These are phyloP conservation scores for Phylloscopus collybita DNA, from an alignment of 2,797 vertebrate species.

Conservation along the genomic window DNA sequence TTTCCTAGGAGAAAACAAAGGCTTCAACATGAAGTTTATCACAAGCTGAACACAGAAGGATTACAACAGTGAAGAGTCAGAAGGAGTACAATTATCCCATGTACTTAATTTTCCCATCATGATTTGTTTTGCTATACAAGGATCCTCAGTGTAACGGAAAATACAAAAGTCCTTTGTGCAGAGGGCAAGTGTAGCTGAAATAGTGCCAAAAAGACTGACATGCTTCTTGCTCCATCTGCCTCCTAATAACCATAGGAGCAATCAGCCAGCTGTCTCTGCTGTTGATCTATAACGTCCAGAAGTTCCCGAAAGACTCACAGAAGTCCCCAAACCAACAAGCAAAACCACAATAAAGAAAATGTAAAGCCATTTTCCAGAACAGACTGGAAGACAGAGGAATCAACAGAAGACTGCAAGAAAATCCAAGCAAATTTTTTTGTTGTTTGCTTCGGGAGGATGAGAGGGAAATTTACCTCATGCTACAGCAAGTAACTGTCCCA, in stretches of 20 bases:
- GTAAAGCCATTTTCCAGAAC: neutral
- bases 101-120: conserved; percentile 56
- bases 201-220: conserved; percentile 52
- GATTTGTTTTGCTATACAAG: conserved; percentile 44
- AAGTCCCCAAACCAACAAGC: neutral
- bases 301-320: conserved; percentile 36
- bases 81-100: conserved; percentile 3
- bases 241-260: conserved; percentile 31
- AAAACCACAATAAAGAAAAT: neutral
- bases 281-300: neutral
- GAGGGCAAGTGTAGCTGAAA: conserved; percentile 51
- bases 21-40: neutral
- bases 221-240: conserved; percentile 67
- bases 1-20: neutral
- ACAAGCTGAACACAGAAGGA: neutral
- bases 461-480: neutral
- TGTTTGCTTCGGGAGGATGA: neutral
- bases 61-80: neutral
- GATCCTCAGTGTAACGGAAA: neutral
- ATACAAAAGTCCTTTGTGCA: conserved; percentile 56
- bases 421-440: neutral
- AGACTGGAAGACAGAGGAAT: neutral
- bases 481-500: neutral
- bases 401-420: neutral
- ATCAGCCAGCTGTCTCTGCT: conserved; percentile 52